phyloP scores from a whole-genome alignment of 2,797 vertebrate species.

The Sebastes jordani region DNA sequence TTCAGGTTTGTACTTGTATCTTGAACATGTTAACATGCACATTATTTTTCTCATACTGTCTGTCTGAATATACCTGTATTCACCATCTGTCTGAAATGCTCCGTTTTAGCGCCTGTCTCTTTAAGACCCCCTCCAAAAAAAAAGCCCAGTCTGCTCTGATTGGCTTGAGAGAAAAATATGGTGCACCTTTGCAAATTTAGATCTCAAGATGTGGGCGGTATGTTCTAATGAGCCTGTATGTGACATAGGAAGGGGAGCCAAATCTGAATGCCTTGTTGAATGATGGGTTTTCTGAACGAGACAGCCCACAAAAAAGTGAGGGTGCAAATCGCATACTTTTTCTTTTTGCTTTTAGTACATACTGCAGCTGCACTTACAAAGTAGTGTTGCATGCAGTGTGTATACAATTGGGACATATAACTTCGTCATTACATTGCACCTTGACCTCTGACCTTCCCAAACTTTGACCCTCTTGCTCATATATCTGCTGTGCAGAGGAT shows the following conservation, averaged over 20 bases:
- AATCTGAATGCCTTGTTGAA: too few species aligned
- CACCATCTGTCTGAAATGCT: neutral
- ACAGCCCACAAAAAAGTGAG: too few species aligned
- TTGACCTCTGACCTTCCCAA: rapidly evolving
- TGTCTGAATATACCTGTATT: neutral
- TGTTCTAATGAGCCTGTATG: neutral
- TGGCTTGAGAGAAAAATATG: neutral
- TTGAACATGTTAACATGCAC: neutral
- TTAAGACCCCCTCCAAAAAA: neutral
- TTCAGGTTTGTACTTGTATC: neutral
- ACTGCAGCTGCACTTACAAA: too few species aligned
- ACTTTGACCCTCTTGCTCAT: too few species aligned
- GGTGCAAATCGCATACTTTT: too few species aligned
- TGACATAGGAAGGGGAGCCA: neutral
- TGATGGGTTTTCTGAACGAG: too few species aligned
- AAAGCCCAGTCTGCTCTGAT: neutral
- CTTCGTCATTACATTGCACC: too few species aligned
- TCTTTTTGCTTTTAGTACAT: too few species aligned
- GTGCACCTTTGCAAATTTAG: neutral
- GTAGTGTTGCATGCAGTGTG: too few species aligned
- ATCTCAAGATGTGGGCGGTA: neutral
- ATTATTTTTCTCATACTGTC: neutral
- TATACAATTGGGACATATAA: too few species aligned
- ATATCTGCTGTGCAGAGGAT: too few species aligned
- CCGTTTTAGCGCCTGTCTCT: neutral